These are phyloP conservation scores for Furcula furcula DNA, from an alignment of 2,888 invertebrate species.

Conservation along the genomic window DNA sequence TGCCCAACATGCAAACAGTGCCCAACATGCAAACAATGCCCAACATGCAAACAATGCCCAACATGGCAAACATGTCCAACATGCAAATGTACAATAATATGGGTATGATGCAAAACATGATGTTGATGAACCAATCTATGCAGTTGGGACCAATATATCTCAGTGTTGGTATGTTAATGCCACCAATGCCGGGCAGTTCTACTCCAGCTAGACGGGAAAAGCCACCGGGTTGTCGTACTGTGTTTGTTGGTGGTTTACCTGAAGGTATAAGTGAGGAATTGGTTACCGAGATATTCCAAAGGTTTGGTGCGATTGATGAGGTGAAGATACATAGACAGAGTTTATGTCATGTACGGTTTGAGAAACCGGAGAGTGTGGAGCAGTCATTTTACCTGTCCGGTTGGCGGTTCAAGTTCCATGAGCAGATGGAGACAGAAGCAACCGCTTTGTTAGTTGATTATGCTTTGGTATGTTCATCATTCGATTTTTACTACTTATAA, in stretches of 20 bases:
- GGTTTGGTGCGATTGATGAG: slow-evolving; percentile 75
- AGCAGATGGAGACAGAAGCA: slow-evolving; percentile 85
- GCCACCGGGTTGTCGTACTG: slow-evolving; percentile 94
- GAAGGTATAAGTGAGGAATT: slow-evolving; percentile 90
- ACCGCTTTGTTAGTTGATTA: slow-evolving; percentile 95
- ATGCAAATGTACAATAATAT: slow-evolving; percentile 31
- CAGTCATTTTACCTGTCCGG: slow-evolving; percentile 92
- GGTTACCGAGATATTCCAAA: slow-evolving; percentile 92
- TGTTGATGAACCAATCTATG: slow-evolving; percentile 56
- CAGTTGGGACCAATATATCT: slow-evolving; percentile 62
- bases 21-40: slow-evolving; percentile 33
- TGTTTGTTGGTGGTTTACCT: slow-evolving; percentile 96
- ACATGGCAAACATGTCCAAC: slow-evolving; percentile 40
- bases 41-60: slow-evolving; percentile 39
- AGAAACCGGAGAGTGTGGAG: slow-evolving; percentile 90
- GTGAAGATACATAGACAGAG: slow-evolving; percentile 92
- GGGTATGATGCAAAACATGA: slow-evolving; percentile 60
- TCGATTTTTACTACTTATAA: too few species aligned
- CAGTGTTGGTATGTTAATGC: slow-evolving; percentile 90
- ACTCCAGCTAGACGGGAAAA: slow-evolving; percentile 90
- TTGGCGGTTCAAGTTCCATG: slow-evolving; percentile 86
- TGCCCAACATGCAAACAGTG: slow-evolving; percentile 34
- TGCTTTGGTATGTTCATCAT: slow-evolving; percentile 77
- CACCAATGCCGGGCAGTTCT: slow-evolving; percentile 91
- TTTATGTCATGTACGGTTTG: slow-evolving; percentile 95